Evolutionary conservation across 92 coral and sea anemone species (phyloP).

Genomic region (Zoanthus gigantus): DNA sequence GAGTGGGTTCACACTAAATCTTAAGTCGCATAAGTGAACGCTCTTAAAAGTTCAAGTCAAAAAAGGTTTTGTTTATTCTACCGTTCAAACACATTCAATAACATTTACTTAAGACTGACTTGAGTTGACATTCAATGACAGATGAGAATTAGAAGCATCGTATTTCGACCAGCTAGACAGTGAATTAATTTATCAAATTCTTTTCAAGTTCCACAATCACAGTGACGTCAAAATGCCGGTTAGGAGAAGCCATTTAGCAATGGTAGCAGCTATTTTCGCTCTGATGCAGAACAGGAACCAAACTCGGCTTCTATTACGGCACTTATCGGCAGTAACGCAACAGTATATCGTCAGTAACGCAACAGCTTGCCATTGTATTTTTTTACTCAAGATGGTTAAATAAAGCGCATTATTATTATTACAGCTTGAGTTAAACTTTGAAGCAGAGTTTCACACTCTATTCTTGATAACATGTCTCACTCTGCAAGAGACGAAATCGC

Average conservation of each 20-base stretch:
- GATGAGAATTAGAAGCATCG: not conserved
- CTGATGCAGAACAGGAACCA: constrained; percentile 4
- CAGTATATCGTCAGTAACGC: not conserved
- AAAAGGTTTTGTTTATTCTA: constrained; percentile 5
- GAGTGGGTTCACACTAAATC: constrained; percentile 8
- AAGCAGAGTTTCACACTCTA: constrained; percentile 7
- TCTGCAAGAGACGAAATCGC: constrained; percentile 5
- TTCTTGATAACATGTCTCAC: not conserved
- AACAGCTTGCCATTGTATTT: too few species aligned
- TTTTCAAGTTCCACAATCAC: constrained; percentile 17
- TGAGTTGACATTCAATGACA: constrained; percentile 9
- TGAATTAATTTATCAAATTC: not conserved
- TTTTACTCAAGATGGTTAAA: too few species aligned
- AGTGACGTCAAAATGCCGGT: constrained; percentile 7
- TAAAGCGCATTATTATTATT: too few species aligned
- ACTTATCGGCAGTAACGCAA: constrained; percentile 7
- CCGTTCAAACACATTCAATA: constrained; percentile 36
- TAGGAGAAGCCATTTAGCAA: constrained; percentile 21
- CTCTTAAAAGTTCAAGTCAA: constrained; percentile 22
- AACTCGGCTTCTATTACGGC: constrained; percentile 17
- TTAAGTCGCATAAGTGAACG: constrained; percentile 2
- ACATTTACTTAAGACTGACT: constrained; percentile 22
- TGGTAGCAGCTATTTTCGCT: constrained; percentile 4
- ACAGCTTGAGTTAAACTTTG: constrained; percentile 13
- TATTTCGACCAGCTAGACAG: constrained; percentile 14